A percentile compares a stretch with the other conserved stretches of the same genome.
Evolutionary conservation across 2,113 vertebrate genomes (phyloP).

Genomic region (Tenrec ecaudatus): DNA sequence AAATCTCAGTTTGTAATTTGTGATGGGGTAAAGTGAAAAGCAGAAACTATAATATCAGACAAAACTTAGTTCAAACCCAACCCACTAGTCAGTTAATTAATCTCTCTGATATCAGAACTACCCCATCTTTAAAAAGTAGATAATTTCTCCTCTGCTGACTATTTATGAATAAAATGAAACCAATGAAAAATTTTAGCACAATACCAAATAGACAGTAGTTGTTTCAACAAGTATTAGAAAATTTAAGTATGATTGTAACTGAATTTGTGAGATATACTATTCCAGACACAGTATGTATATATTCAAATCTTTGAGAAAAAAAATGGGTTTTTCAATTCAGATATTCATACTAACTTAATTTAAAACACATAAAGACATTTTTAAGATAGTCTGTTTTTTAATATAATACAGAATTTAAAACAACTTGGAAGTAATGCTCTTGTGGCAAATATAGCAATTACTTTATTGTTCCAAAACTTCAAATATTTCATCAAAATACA

Average conservation of each 20-base stretch:
- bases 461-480: constrained; percentile 63
- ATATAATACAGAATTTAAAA: constrained; percentile 62
- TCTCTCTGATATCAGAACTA: not conserved
- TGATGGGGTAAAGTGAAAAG: not conserved
- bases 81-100: not conserved
- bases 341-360: constrained; percentile 31
- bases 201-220: not conserved
- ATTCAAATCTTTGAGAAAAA: constrained; percentile 46
- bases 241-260: not conserved
- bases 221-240: constrained; percentile 49
- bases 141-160: not conserved
- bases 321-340: constrained; percentile 24
- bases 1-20: not conserved
- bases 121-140: not conserved
- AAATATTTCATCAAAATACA: constrained; percentile 68
- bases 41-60: not conserved
- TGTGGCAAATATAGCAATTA: constrained; percentile 56
- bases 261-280: constrained; percentile 11
- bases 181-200: constrained; percentile 25
- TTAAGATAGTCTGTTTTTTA: constrained; percentile 63
- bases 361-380: constrained; percentile 59
- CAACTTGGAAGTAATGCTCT: constrained; percentile 29
- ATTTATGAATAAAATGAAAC: not conserved
- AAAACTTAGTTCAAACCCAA: not conserved
- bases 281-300: not conserved